Conservation (phyloP, 2,113 vertebrate genomes). For the Phodopus roborovskii region DNA sequence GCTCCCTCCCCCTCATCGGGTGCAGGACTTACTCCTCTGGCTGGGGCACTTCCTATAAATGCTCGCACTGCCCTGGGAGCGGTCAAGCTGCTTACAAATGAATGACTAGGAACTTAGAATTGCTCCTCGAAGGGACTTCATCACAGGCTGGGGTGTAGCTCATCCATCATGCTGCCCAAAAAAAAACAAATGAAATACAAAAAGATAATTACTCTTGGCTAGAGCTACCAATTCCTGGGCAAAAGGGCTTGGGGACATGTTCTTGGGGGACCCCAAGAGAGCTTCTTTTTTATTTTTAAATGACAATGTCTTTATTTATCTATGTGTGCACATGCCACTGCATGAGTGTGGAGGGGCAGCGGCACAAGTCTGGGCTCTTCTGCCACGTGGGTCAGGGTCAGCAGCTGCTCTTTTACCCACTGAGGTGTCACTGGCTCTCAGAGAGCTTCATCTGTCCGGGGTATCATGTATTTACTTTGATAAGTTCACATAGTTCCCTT, state of each 20-base stretch:
- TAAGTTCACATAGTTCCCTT: neutral
- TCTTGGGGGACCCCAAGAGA: neutral
- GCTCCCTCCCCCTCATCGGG: neutral
- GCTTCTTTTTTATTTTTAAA: neutral
- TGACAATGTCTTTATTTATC: neutral
- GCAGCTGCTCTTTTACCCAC: neutral
- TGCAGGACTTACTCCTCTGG: neutral
- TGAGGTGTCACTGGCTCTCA: neutral
- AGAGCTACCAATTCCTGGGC: neutral
- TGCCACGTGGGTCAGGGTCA: neutral
- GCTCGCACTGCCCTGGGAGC: neutral
- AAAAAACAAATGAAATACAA: neutral
- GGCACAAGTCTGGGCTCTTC: neutral
- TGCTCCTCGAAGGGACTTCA: neutral
- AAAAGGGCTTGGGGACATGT: neutral
- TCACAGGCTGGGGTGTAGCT: neutral
- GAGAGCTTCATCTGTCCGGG: neutral
- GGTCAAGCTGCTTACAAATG: neutral
- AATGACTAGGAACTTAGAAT: neutral
- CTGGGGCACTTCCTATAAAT: neutral
- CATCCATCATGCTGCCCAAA: neutral
- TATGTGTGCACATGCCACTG: neutral
- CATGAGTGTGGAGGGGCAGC: neutral
- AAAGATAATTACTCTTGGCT: neutral
- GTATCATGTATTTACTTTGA: neutral